A percentile compares a stretch with the other conserved stretches of the same genome.
Evolutionary conservation across 2,888 invertebrate species (phyloP).

Genomic region (Trisateles emortualis): DNA sequence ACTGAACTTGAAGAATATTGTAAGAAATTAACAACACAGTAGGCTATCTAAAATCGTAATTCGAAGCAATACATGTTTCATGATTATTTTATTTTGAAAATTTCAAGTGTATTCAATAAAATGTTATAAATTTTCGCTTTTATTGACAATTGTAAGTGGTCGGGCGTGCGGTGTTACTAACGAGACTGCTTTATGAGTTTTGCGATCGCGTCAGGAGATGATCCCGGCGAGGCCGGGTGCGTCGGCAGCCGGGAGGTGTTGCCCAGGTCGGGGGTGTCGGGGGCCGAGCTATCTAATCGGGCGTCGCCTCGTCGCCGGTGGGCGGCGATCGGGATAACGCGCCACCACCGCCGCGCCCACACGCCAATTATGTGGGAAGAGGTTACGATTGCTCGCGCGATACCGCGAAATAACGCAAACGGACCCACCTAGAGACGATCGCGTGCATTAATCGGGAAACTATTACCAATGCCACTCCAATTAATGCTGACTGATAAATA

Average conservation of each 20-base stretch:
- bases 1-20: not conserved
- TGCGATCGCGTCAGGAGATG: conserved; percentile 55
- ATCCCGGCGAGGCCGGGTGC: conserved; percentile 47
- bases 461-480: conserved; percentile 74
- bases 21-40: not conserved
- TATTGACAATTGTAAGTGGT: conserved; percentile 39
- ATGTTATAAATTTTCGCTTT: conserved; percentile 36
- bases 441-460: conserved; percentile 75
- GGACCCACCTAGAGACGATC: conserved; percentile 69
- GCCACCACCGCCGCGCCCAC: conserved; percentile 79
- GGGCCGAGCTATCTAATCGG: conserved; percentile 79
- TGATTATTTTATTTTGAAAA: conserved; percentile 24
- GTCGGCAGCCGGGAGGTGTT: conserved; percentile 66
- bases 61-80: not conserved
- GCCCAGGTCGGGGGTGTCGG: conserved; percentile 71
- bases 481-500: conserved; percentile 66
- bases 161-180: conserved; percentile 44
- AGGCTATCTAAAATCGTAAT: not conserved
- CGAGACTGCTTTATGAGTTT: conserved; percentile 55
- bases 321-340: conserved; percentile 83
- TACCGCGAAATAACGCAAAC: conserved; percentile 76
- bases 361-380: conserved; percentile 86
- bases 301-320: conserved; percentile 80
- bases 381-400: conserved; percentile 79
- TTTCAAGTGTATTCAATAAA: conserved; percentile 15